Conservation (phyloP, 2,797 vertebrate genomes). For the Malurus splendens region DNA sequence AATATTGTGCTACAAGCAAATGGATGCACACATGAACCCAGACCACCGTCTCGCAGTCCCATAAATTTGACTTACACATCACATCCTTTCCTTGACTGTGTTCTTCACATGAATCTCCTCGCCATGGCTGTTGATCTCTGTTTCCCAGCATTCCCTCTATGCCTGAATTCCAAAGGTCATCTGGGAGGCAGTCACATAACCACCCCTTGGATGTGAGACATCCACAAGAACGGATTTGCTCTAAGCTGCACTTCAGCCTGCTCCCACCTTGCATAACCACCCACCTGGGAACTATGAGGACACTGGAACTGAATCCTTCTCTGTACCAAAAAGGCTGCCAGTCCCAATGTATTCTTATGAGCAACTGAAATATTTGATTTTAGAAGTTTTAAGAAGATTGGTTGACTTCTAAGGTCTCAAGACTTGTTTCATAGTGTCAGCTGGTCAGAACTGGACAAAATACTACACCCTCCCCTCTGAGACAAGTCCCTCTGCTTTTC, state of each 20-base stretch:
- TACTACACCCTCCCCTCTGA: not conserved
- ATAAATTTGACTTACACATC: not conserved
- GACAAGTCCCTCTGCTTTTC: not conserved
- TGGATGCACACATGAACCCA: not conserved
- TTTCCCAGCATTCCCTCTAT: not conserved
- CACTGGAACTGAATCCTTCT: not conserved
- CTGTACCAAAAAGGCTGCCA: not conserved
- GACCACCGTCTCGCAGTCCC: fast-evolving
- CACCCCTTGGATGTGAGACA: not conserved
- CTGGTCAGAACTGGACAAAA: not conserved
- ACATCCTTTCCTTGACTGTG: fast-evolving
- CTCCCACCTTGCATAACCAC: not conserved
- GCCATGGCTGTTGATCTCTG: not conserved
- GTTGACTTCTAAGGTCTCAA: not conserved
- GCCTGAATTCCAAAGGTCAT: not conserved
- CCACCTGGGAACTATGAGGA: not conserved
- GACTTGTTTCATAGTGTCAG: not conserved
- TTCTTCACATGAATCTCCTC: not conserved
- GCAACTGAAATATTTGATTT: not conserved
- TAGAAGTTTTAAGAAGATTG: not conserved
- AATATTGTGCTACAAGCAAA: not conserved
- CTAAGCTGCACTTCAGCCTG: not conserved
- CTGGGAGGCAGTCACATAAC: not conserved
- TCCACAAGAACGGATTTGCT: not conserved
- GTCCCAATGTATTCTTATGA: not conserved